phyloP scores from a whole-genome alignment of 2,888 invertebrate genomes.

The Pogonocherus hispidulus region DNA sequence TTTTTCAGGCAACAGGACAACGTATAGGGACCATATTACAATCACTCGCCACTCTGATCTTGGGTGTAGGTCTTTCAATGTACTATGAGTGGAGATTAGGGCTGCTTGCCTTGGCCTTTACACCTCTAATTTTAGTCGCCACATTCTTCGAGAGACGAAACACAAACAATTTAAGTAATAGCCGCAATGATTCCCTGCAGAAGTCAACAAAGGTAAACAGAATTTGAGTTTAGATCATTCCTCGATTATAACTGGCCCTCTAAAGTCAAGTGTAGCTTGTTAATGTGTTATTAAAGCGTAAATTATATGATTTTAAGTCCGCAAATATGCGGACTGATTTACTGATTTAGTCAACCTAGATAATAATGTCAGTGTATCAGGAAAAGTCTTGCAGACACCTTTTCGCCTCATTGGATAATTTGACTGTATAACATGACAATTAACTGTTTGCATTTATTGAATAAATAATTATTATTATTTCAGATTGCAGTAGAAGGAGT shows the following conservation, averaged over 20 bases:
- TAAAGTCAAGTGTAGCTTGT: too few relatives aligned
- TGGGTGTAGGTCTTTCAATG: conserved; percentile 77
- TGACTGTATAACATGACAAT: too few relatives aligned
- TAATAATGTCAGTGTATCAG: too few relatives aligned
- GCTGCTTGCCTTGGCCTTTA: conserved; percentile 79
- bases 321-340: too few relatives aligned
- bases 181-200: conserved; percentile 79
- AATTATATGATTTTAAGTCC: too few relatives aligned
- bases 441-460: too few relatives aligned
- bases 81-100: conserved; percentile 84
- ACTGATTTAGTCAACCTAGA: too few relatives aligned
- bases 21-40: conserved; percentile 84
- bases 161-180: conserved; percentile 76
- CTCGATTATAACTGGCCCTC: too few relatives aligned
- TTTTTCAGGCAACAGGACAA: conserved; percentile 81
- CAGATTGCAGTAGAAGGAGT: conserved; percentile 84
- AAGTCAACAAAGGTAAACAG: conserved; percentile 78
- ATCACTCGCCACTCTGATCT: conserved; percentile 77
- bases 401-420: too few relatives aligned
- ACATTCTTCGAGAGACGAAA: conserved; percentile 79
- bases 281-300: too few relatives aligned
- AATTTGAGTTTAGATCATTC: too few relatives aligned
- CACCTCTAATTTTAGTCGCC: conserved; percentile 79
- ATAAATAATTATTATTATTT: not conserved
- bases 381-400: too few relatives aligned